These are phyloP conservation scores for Numenius phaeopus DNA, from an alignment of 2,797 vertebrate genomes.

Conservation along the genomic window DNA sequence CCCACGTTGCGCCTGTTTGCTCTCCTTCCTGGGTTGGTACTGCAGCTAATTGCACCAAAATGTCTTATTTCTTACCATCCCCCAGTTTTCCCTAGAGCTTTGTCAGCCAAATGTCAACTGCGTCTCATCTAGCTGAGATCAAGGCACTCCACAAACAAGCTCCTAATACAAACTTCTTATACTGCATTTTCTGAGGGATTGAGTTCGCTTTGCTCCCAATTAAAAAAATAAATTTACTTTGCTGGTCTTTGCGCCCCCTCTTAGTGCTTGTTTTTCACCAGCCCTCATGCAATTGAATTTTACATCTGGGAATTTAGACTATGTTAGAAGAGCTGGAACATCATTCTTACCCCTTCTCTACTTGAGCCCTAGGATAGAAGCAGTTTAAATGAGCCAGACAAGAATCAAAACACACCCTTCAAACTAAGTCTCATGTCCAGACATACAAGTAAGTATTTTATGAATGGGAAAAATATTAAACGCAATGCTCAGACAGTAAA, in stretches of 20 bases:
- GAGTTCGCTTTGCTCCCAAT: neutral
- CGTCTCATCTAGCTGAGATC: conserved; percentile 31
- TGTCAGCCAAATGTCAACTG: conserved; percentile 42
- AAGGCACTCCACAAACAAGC: neutral
- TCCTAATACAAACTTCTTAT: neutral
- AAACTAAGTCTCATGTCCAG: conserved; percentile 20
- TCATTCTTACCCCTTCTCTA: neutral
- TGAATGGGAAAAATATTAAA: conserved; percentile 53
- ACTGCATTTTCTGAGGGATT: neutral
- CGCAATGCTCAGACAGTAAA: conserved; percentile 1
- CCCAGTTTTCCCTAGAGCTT: neutral
- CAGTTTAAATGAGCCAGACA: conserved; percentile 35
- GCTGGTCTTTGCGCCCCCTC: neutral
- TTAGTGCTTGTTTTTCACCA: neutral
- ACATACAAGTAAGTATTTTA: conserved; percentile 36
- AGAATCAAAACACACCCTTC: conserved; percentile 30
- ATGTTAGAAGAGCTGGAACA: neutral
- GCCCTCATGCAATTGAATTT: neutral
- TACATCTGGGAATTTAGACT: neutral
- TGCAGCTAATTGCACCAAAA: conserved; percentile 10
- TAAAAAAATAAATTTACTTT: conserved; percentile 36
- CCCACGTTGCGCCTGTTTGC: neutral
- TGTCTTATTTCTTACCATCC: neutral
- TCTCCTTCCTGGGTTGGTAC: neutral
- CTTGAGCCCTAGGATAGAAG: neutral